phyloP scores from a whole-genome alignment of 1,140 invertebrate genomes.

The Drosophila pallidifrons region DNA sequence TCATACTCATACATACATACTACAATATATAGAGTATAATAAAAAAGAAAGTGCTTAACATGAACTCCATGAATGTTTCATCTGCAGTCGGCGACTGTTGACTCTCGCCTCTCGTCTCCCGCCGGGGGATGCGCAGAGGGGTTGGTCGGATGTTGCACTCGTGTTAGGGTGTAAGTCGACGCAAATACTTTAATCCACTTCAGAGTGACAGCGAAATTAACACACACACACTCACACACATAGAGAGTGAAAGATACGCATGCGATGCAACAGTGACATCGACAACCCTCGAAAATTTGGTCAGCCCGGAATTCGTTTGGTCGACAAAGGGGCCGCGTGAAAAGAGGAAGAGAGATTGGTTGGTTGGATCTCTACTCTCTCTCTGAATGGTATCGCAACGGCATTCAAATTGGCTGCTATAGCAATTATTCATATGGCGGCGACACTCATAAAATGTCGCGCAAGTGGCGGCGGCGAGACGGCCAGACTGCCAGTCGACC shows the following conservation, averaged over 20 bases:
- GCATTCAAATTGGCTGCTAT: conserved; percentile 83
- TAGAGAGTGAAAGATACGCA: neutral
- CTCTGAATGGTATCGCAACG: conserved; percentile 23
- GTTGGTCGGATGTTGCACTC: conserved; percentile 56
- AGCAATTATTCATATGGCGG: conserved; percentile 82
- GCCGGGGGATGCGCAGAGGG: conserved; percentile 32
- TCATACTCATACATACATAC: neutral
- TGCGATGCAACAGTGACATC: conserved; percentile 35
- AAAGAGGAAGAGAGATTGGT: conserved; percentile 3
- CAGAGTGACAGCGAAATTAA: conserved; percentile 81
- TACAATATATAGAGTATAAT: neutral
- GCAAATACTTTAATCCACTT: conserved; percentile 84
- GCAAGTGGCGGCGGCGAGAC: conserved; percentile 42
- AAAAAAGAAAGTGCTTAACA: conserved; percentile 55
- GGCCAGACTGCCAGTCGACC: conserved; percentile 13
- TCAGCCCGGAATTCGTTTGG: conserved; percentile 5
- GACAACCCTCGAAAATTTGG: conserved; percentile 61
- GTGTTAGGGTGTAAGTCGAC: conserved; percentile 79
- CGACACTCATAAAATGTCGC: conserved; percentile 82
- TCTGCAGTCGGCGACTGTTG: conserved; percentile 36
- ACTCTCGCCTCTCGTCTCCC: conserved; percentile 38
- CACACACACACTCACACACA: conserved; percentile 46
- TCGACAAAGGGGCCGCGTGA: neutral
- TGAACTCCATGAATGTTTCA: conserved; percentile 45
- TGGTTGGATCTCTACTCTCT: neutral